These are phyloP conservation scores for Drosophila willistoni DNA, from an alignment of 1,140 invertebrate genomes.

Conservation along the genomic window DNA sequence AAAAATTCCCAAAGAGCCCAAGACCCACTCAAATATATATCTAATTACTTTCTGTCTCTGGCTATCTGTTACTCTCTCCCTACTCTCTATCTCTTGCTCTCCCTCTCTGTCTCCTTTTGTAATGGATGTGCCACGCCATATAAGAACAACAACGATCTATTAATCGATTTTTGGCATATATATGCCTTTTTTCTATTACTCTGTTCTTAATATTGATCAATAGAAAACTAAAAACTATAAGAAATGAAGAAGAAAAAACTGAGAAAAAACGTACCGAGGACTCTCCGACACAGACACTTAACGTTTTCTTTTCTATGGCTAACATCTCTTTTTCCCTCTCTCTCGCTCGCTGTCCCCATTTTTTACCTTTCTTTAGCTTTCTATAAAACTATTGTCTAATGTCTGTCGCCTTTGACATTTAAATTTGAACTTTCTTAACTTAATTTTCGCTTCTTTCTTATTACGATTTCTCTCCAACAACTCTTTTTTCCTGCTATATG, in stretches of 20 bases:
- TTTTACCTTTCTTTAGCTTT: background rate
- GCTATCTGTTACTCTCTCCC: background rate
- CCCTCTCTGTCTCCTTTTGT: background rate
- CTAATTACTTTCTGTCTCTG: background rate
- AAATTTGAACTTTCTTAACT: background rate
- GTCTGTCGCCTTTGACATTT: background rate
- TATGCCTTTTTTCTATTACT: background rate
- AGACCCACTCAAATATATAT: background rate
- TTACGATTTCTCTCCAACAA: background rate
- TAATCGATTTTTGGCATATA: background rate
- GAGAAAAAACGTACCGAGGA: constrained; percentile 28
- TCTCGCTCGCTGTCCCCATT: constrained; percentile 10
- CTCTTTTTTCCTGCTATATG: background rate
- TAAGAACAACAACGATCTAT: background rate
- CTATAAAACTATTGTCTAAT: background rate
- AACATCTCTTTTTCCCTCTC: background rate
- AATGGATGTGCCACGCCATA: background rate
- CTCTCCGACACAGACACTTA: constrained; percentile 26
- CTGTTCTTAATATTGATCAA: background rate
- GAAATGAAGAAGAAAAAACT: too few relatives aligned
- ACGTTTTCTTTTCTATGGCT: background rate
- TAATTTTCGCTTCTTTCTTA: background rate
- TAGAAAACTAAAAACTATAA: constrained; percentile 25
- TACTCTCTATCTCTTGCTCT: background rate
- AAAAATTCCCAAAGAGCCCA: background rate